Base-by-base conservation (phyloP, 2,888 invertebrate species). In the Thereva unica region DNA sequence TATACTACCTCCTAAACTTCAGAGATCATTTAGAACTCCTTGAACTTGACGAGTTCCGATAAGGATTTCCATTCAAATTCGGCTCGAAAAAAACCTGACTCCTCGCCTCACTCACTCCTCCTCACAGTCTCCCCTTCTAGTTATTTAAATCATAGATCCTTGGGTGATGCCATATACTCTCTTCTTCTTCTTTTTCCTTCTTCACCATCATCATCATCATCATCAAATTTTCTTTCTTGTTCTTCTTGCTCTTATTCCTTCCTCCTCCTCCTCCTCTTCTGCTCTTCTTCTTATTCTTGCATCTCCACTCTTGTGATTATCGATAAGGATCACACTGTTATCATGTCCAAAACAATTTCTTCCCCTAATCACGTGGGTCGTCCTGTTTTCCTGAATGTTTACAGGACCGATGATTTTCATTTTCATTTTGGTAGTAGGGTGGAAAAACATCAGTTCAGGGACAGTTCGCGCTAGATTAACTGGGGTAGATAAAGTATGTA, bases 301-400 rank as follows among this genome's bases (percentile, higher is more conserved):
- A 23, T 23, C 23, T 23, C 23, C 2, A 23, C 23, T 23, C 2
- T 53, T 4, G 3, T 37, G 4, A 38, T n/a, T 41, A 47, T 10
- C 12, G 66, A 66, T 66, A 59, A 52, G 34, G 12, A 66, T 66
- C 66, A 12, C 47, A 57, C 59, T 50, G 57, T 50, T 66, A 57
- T 57, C 66, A 56, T 73, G 76, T 76, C 76, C 75, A 74, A 78
- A 78, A 79, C 77, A 76, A 78, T 77, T 78, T 78, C 77, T 77
- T 78, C 77, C 55, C 77, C 76, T 78, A 78, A 78, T 78, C 79
- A 75, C 77, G 73, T 72, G 74, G 74, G 73, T 71, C 71, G 70
- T 72, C 72, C 67, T 68, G 68, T 64, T 64, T 37, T 54, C 10
- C 10, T 44, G 9, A 5, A 4, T 64, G 45, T 64, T 41, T 50